Conservation (phyloP, 2,797 vertebrate species). For the Neostethus bicornis region DNA sequence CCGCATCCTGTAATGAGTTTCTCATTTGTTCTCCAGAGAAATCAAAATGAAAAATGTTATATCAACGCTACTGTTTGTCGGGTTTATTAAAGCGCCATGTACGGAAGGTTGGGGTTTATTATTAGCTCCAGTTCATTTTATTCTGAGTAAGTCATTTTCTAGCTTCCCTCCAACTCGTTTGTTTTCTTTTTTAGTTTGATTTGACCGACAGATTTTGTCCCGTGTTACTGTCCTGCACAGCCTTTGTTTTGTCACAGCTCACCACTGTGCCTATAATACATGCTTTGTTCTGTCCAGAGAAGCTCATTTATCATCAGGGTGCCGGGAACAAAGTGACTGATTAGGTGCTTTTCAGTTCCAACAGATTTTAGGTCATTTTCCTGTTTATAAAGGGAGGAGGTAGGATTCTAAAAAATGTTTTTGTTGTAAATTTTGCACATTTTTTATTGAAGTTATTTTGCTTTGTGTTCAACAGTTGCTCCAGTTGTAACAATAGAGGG, state of each 20-base stretch:
- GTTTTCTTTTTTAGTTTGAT: constrained; percentile 57
- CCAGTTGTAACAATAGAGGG: constrained; percentile 88
- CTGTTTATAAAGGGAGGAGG: background rate
- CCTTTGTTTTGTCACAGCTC: constrained; percentile 43
- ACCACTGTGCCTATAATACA: constrained; percentile 50
- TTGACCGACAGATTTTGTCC: constrained; percentile 46
- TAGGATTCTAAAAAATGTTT: background rate
- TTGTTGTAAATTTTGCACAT: background rate
- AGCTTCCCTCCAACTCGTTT: constrained; percentile 58
- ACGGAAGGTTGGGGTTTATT: constrained; percentile 61
- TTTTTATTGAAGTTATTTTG: background rate
- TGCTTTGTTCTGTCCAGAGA: constrained; percentile 55
- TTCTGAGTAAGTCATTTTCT: constrained; percentile 57
- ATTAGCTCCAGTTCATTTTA: constrained; percentile 54
- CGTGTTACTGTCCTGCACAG: constrained; percentile 40
- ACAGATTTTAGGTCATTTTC: background rate
- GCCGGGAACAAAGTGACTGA: constrained; percentile 41
- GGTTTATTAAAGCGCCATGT: constrained; percentile 68
- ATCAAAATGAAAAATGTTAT: constrained; percentile 71
- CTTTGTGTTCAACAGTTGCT: constrained; percentile 82
- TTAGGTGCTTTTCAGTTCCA: constrained; percentile 31
- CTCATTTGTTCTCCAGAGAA: constrained; percentile 70
- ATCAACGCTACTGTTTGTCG: constrained; percentile 64
- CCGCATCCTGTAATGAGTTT: constrained; percentile 61
- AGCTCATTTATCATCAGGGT: constrained; percentile 57